These are phyloP conservation scores for Promerops cafer DNA, from an alignment of 2,113 vertebrate genomes.

Conservation along the genomic window DNA sequence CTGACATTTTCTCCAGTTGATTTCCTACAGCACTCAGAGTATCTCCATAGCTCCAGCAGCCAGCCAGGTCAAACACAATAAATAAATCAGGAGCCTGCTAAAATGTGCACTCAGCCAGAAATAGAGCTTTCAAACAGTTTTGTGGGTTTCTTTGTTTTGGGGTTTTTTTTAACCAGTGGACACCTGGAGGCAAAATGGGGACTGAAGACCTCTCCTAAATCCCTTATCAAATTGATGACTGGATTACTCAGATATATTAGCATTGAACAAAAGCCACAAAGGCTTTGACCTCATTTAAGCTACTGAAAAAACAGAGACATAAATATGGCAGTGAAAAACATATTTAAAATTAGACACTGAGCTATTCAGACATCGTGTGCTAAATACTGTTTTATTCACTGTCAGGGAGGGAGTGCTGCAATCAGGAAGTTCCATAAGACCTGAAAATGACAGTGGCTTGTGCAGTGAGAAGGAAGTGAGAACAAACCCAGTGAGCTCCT, in stretches of 20 bases:
- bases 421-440: background rate
- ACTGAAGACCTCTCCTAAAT: background rate
- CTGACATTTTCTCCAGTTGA: background rate
- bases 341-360: constrained; percentile 16
- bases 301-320: background rate
- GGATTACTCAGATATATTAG: background rate
- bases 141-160: background rate
- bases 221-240: background rate
- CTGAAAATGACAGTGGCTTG: background rate
- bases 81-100: background rate
- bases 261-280: background rate
- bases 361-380: constrained; percentile 4
- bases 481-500: background rate
- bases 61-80: background rate
- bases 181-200: background rate
- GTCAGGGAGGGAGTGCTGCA: background rate
- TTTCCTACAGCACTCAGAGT: background rate
- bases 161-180: background rate
- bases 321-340: background rate
- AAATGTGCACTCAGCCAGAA: background rate
- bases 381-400: constrained; percentile 15
- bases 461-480: background rate
- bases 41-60: background rate
- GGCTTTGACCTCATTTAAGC: constrained; percentile 29
- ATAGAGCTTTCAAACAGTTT: background rate